Percentiles rank a stretch among this genome's conserved stretches.
phyloP scores from a whole-genome alignment of 1,140 invertebrate species.

The Euura lappo region DNA sequence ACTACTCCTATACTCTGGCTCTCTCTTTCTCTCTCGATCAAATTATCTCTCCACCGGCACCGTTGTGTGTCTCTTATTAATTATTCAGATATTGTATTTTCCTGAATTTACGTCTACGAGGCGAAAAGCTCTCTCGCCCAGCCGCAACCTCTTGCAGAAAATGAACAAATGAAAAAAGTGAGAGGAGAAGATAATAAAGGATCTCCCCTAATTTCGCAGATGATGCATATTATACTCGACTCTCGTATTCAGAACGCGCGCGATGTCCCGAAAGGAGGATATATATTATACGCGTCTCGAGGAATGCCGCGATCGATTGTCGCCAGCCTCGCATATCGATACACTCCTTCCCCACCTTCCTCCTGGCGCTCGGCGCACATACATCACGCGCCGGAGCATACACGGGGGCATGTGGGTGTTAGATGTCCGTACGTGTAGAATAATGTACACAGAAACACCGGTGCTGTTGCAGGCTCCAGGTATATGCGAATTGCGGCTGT shows the following conservation, averaged over 20 bases:
- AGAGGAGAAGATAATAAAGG: background rate
- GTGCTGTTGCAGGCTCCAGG: background rate
- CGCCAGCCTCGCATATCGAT: constrained; percentile 11
- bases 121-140: background rate
- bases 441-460: background rate
- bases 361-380: background rate
- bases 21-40: background rate
- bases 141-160: background rate
- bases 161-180: background rate
- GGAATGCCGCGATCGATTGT: constrained; percentile 10
- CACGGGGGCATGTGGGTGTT: background rate
- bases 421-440: background rate
- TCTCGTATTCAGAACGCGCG: constrained; percentile 9
- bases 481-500: background rate
- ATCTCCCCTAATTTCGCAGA: background rate
- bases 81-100: background rate
- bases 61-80: background rate
- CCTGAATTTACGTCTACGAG: background rate
- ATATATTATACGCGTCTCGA: background rate
- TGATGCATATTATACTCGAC: background rate
- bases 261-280: background rate
- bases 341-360: background rate
- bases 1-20: constrained; percentile 1
- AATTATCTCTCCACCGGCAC: background rate
- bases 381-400: background rate